Conservation (phyloP, 2,113 vertebrate genomes). For the Lagenorhynchus albirostris region DNA sequence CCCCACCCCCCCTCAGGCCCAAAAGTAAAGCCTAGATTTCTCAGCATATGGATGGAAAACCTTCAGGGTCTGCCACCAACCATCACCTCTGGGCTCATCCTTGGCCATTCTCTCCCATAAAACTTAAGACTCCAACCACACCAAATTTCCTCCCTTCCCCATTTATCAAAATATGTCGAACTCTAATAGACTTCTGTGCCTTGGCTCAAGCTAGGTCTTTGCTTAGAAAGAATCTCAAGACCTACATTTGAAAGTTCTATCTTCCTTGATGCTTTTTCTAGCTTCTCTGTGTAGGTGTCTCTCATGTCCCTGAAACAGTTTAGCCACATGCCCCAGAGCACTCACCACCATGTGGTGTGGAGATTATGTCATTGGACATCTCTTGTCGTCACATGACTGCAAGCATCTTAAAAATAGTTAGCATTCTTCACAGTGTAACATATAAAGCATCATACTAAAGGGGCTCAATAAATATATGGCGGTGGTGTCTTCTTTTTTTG, state of each 20-base stretch:
- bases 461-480: background rate
- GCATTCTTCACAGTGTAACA: background rate
- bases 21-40: background rate
- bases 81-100: accelerated
- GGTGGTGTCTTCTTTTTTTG: background rate
- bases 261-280: background rate
- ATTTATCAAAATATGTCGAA: background rate
- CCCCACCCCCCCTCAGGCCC: background rate
- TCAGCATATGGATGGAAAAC: background rate
- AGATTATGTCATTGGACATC: background rate
- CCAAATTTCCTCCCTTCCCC: background rate
- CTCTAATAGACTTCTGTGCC: background rate
- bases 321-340: background rate
- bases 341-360: accelerated
- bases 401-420: background rate
- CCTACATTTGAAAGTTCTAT: background rate
- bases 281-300: background rate
- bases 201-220: background rate
- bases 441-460: background rate
- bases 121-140: background rate
- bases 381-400: background rate
- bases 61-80: background rate
- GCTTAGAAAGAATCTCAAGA: background rate
- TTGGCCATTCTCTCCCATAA: background rate
- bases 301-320: background rate